Evolutionary conservation across 2,797 vertebrate species (phyloP), one percentile per base, ranked within the genome.

Genomic region (Arvicola amphibius): DNA sequence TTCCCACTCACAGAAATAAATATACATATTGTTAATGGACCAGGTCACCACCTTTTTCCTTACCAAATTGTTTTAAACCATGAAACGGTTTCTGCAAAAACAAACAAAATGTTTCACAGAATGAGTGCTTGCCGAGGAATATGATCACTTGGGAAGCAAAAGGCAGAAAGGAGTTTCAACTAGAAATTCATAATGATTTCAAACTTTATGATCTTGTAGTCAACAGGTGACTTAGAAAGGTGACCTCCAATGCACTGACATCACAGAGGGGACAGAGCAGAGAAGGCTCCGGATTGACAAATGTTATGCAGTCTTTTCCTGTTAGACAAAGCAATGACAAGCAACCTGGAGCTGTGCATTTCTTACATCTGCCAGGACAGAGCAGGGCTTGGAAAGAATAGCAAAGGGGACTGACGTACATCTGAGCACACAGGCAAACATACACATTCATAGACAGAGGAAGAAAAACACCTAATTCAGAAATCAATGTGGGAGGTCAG

Each of bases 61-160:
- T 93, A 84, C 74, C 29, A 92, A 80, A 5, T 46, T 53, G 56
- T 81, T 83, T 96, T 73, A 96, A 90, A 81, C 23, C 56, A 74
- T 77, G 34, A 92, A 93, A 92, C 16, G 67, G 12, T 92, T 96
- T 94, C 10, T 90, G 37, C 90, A 63, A 77, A 96, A 96, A 96
- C 37, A 27, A 77, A 32, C 19, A 91, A 92, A 96, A 51, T 63
- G 21, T 19, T n/a, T 79, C 21, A 59, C 76, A 76, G 80, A 83
- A 25, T 65, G 29, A 67, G 53, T 80, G 34, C 23, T 83, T 61
- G 61, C 40, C 8, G 9, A 37, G 56, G 56, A 61, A 61, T n/a
- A 83, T 29, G 14, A 17, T 61, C n/a, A 40, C 23, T 81, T 59
- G 79, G 13, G 19, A 40, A 81, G 12, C 23, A 27, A 81, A 81